Evolutionary conservation across 2,797 vertebrate species (phyloP).

Genomic region (Enteromius argenteus): DNA sequence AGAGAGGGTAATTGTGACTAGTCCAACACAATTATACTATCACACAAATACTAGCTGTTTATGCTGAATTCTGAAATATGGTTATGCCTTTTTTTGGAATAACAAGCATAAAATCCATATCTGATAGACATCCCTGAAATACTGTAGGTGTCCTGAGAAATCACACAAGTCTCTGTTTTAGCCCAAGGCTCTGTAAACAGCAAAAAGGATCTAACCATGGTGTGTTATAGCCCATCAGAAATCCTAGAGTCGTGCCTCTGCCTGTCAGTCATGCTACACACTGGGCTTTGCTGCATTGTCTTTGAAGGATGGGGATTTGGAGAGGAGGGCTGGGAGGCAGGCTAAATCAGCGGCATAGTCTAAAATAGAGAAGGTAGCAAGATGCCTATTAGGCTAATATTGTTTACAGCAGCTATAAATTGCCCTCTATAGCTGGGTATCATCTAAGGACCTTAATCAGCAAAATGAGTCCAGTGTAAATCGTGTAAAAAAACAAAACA

Average conservation of each 20-base stretch:
- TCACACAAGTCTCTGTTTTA: not conserved
- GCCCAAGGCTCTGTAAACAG: conserved; percentile 23
- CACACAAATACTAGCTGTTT: not conserved
- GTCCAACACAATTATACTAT: not conserved
- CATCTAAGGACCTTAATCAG: not conserved
- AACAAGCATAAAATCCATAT: not conserved
- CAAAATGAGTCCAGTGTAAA: not conserved
- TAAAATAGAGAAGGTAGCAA: not conserved
- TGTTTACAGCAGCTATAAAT: not conserved
- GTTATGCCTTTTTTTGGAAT: not conserved
- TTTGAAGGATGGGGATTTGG: not conserved
- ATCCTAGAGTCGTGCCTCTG: not conserved
- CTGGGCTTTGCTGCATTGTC: conserved; percentile 7
- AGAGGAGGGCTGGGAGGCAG: not conserved
- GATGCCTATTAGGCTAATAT: not conserved
- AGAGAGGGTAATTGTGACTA: not conserved
- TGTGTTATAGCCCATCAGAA: conserved; percentile 10
- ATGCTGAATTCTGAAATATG: not conserved
- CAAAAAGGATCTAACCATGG: not conserved
- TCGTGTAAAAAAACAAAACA: not conserved
- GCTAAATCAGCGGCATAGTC: not conserved
- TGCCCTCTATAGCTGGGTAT: not conserved
- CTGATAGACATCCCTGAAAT: conserved; percentile 8
- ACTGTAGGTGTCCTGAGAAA: conserved; percentile 3
- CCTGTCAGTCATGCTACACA: not conserved